A percentile compares a stretch with the other conserved stretches of the same genome.
These are phyloP conservation scores for Ptychochromis oligacanthus DNA, from an alignment of 2,113 vertebrate species.

Conservation along the genomic window DNA sequence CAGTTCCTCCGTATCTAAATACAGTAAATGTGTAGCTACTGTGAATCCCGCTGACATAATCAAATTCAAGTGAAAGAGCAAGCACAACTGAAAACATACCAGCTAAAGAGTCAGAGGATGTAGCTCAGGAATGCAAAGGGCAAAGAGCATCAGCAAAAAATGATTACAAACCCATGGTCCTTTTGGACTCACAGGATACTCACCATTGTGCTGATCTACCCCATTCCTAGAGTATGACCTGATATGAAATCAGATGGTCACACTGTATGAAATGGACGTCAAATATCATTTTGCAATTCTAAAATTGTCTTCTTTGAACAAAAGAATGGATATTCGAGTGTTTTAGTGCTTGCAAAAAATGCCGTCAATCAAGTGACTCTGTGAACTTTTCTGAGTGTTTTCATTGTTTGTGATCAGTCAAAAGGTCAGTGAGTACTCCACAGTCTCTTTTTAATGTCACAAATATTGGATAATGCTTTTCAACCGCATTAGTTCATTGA, in stretches of 20 bases:
- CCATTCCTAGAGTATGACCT: no score
- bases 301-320: background rate
- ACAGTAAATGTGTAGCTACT: background rate
- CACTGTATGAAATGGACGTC: background rate
- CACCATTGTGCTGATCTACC: background rate
- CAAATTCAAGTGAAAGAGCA: background rate
- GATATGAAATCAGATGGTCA: no score
- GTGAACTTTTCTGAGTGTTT: background rate
- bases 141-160: background rate
- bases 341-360: background rate
- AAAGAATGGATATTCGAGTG: background rate
- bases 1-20: slow-evolving; percentile 38
- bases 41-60: background rate
- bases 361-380: background rate
- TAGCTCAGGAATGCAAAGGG: background rate
- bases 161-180: background rate
- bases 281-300: background rate
- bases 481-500: background rate
- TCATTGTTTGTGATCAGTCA: background rate
- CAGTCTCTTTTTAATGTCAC: no score
- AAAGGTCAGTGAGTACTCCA: background rate
- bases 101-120: background rate
- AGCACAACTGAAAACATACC: background rate
- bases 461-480: background rate
- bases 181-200: background rate